Evolutionary conservation across 2,888 invertebrate species (phyloP).

Genomic region (Tetheella fluctuosa): DNA sequence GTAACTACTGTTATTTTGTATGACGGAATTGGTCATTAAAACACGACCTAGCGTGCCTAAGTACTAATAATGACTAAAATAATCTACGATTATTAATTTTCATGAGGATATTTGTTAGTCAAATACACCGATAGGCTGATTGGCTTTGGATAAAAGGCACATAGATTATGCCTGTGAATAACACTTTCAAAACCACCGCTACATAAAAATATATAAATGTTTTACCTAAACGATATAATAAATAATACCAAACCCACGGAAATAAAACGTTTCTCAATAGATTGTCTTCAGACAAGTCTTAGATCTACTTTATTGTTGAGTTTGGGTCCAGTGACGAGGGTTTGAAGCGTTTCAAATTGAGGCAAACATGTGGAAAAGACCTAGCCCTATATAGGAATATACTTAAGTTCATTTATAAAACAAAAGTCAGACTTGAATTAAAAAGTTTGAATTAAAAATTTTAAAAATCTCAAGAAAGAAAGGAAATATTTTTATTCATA

Average conservation of each 20-base stretch:
- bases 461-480: too few species aligned
- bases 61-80: too few species aligned
- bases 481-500: too few species aligned
- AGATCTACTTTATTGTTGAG: conserved; percentile 1
- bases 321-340: conserved; percentile 26
- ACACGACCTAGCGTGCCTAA: too few species aligned
- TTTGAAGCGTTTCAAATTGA: conserved; percentile 34
- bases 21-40: too few species aligned
- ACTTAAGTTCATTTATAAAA: conserved; percentile 2
- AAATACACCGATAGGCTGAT: too few species aligned
- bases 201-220: neutral
- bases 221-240: neutral
- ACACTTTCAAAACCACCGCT: too few species aligned
- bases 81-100: too few species aligned
- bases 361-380: conserved; percentile 18
- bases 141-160: too few species aligned
- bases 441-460: neutral
- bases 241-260: neutral
- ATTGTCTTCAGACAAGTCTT: neutral
- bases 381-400: neutral
- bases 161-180: too few species aligned
- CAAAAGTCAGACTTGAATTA: neutral
- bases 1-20: too few species aligned
- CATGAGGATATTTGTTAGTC: too few species aligned
- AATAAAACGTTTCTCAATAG: conserved; percentile 6